A percentile compares a stretch with the other conserved stretches of the same genome.
These are phyloP conservation scores for Pimpla rufipes DNA, from an alignment of 2,888 invertebrate genomes.

Conservation along the genomic window DNA sequence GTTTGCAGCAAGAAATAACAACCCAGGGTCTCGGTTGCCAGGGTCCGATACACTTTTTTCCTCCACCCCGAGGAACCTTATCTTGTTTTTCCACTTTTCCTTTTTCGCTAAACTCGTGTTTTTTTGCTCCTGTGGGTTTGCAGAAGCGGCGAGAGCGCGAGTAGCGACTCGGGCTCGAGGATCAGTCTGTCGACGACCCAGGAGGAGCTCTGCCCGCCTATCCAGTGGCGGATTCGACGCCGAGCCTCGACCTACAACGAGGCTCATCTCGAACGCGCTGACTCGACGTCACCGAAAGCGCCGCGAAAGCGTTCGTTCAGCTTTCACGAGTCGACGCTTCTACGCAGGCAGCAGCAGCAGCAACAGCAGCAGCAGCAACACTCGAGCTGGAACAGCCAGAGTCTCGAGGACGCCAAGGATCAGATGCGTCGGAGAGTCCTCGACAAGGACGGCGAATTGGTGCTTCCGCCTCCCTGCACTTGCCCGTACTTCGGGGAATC, in stretches of 20 bases:
- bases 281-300: conserved; percentile 83
- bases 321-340: conserved; percentile 85
- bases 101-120: not conserved
- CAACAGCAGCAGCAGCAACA: conserved; percentile 27
- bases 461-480: conserved; percentile 92
- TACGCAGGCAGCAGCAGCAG: conserved; percentile 62
- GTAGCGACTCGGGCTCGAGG: conserved; percentile 78
- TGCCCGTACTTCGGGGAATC: conserved; percentile 93
- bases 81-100: conserved; percentile 6
- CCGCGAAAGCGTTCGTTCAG: conserved; percentile 86
- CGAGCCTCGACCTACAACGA: conserved; percentile 87
- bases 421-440: conserved; percentile 83
- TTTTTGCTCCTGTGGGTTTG: conserved; percentile 9
- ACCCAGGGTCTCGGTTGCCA: not conserved
- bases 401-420: conserved; percentile 68
- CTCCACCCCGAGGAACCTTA: not conserved
- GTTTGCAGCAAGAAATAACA: conserved; percentile 10
- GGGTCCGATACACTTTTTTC: conserved; percentile 1
- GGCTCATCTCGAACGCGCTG: conserved; percentile 83
- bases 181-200: conserved; percentile 75
- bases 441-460: conserved; percentile 85
- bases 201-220: conserved; percentile 71
- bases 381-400: conserved; percentile 61
- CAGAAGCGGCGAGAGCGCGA: conserved; percentile 78
- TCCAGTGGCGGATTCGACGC: conserved; percentile 79